phyloP scores from a whole-genome alignment of 2,797 vertebrate species.

The Microhierax caerulescens region DNA sequence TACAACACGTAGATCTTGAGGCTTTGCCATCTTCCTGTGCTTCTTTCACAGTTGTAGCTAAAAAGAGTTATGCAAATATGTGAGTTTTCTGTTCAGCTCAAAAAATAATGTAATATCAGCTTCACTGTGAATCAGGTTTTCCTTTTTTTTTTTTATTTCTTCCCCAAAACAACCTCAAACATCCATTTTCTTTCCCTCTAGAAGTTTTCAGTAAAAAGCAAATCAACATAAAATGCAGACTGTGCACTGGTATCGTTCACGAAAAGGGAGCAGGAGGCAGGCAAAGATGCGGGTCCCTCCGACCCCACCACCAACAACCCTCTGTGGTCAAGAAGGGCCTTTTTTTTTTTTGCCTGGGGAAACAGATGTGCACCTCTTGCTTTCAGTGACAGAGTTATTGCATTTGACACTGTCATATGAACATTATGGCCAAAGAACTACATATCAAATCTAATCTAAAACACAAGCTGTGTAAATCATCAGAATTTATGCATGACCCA shows the following conservation, averaged over 20 bases:
- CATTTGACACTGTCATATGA: fast-evolving
- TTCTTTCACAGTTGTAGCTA: neutral
- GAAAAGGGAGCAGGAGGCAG: neutral
- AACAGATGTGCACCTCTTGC: neutral
- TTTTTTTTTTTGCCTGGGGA: neutral
- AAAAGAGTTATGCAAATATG: neutral
- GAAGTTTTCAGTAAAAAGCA: neutral
- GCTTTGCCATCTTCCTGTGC: neutral
- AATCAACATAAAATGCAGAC: neutral
- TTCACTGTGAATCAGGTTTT: neutral
- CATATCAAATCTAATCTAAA: fast-evolving
- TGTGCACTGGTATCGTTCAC: fast-evolving
- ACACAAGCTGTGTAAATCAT: fast-evolving
- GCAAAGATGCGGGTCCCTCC: fast-evolving
- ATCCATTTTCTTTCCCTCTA: neutral
- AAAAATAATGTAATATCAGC: neutral
- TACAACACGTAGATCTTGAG: fast-evolving
- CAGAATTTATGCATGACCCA: fast-evolving
- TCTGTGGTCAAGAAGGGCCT: fast-evolving
- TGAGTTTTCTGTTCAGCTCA: neutral
- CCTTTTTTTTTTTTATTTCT: fast-evolving
- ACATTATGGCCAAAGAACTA: fast-evolving
- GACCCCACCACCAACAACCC: neutral
- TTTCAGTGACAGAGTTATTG: neutral
- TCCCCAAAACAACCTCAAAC: neutral